A percentile compares a stretch with the other conserved stretches of the same genome.
Conservation (phyloP, 2,888 invertebrate genomes). For the Antheraea yamamai region DNA sequence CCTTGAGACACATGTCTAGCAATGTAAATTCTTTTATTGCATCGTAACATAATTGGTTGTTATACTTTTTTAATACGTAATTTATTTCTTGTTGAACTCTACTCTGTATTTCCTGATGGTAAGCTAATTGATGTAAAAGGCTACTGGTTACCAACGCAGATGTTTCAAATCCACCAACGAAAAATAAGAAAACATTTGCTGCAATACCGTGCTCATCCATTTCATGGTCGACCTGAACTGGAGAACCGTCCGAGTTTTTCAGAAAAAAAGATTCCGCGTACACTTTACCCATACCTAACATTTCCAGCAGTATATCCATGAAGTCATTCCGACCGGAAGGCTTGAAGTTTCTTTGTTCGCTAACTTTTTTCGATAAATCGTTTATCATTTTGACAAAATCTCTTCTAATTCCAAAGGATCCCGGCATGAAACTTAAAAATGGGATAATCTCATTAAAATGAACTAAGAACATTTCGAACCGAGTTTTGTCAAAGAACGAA, state of each 20-base stretch:
- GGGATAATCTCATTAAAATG: constrained; percentile 25
- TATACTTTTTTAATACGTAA: constrained; percentile 35
- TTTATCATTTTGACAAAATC: constrained; percentile 25
- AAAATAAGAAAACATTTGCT: constrained; percentile 42
- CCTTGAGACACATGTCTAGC: constrained; percentile 41
- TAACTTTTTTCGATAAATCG: constrained; percentile 25
- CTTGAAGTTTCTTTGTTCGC: constrained; percentile 32
- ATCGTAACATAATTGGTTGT: constrained; percentile 40
- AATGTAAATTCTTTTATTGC: constrained; percentile 39
- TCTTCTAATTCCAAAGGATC: constrained; percentile 20
- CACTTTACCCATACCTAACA: constrained; percentile 34
- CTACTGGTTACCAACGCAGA: constrained; percentile 46
- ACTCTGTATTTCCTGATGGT: constrained; percentile 49
- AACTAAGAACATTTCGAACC: constrained; percentile 21
- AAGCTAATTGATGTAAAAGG: constrained; percentile 45
- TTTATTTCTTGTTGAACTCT: constrained; percentile 52
- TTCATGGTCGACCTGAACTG: constrained; percentile 30
- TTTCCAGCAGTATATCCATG: constrained; percentile 42
- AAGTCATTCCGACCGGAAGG: constrained; percentile 43
- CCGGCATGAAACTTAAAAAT: constrained; percentile 19
- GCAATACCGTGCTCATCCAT: constrained; percentile 32
- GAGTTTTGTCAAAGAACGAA: constrained; percentile 25
- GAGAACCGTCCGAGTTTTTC: constrained; percentile 31
- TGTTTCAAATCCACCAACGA: constrained; percentile 45
- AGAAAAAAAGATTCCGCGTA: constrained; percentile 34